phyloP scores from a whole-genome alignment of 2,797 vertebrate genomes.

The Bradypodion ventrale region DNA sequence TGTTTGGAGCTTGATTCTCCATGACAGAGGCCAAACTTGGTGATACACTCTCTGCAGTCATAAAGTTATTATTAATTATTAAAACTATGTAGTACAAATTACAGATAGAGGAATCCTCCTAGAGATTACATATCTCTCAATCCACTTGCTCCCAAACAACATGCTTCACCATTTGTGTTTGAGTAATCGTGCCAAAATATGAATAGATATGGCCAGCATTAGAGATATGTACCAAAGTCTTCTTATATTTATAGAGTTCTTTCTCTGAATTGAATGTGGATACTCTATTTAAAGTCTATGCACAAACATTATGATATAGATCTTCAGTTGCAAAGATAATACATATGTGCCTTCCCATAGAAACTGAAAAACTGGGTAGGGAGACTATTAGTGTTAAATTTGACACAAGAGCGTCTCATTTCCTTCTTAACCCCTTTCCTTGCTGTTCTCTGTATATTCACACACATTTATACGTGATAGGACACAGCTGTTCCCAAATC shows the following conservation, averaged over 20 bases:
- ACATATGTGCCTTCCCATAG: not conserved
- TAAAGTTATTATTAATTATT: too few relatives aligned
- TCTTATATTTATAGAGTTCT: not conserved
- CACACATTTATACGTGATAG: constrained; percentile 14
- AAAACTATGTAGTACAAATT: not conserved
- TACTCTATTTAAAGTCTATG: not conserved
- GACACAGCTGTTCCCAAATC: not conserved
- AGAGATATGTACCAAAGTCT: not conserved
- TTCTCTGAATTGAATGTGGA: not conserved
- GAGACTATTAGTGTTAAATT: too few relatives aligned
- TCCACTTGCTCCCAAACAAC: not conserved
- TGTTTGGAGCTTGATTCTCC: too few relatives aligned
- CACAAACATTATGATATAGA: not conserved
- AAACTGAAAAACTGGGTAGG: not conserved
- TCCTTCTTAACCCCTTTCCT: not conserved
- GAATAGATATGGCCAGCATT: not conserved
- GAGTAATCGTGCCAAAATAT: not conserved
- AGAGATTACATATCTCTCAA: not conserved
- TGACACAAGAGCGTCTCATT: not conserved
- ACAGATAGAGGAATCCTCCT: not conserved
- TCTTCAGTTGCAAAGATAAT: not conserved
- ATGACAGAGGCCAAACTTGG: too few relatives aligned
- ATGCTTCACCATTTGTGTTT: not conserved
- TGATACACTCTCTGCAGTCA: too few relatives aligned
- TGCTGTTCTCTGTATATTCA: not conserved